Conservation (phyloP, 1,140 invertebrate genomes). For the Ditylenchus dipsaci region DNA sequence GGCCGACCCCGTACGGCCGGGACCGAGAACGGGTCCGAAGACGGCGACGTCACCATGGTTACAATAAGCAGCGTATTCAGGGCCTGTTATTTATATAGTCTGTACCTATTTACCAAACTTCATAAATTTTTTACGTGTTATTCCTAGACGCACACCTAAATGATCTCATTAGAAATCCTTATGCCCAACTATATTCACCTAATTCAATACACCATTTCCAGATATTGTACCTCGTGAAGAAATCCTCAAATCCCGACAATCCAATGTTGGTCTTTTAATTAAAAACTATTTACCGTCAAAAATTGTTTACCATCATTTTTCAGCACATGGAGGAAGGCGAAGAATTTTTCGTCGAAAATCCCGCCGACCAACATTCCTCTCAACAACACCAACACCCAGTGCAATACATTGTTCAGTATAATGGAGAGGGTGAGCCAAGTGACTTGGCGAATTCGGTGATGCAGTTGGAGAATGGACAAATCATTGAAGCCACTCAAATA, state of each 20-base stretch:
- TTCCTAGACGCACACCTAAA: too few species aligned
- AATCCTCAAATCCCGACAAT: slow-evolving; percentile 6
- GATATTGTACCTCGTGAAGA: slow-evolving; percentile 29
- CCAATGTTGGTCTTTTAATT: not conserved
- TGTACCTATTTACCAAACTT: too few species aligned
- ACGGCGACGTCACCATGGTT: too few species aligned
- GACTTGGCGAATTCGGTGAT: slow-evolving; percentile 7
- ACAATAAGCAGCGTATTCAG: too few species aligned
- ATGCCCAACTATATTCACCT: too few species aligned
- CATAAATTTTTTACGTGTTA: too few species aligned
- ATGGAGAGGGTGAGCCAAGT: slow-evolving; percentile 14
- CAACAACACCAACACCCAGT: slow-evolving; percentile 3
- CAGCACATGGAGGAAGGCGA: not conserved
- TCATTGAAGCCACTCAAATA: slow-evolving; percentile 33
- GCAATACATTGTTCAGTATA: slow-evolving; percentile 6
- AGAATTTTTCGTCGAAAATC: not conserved
- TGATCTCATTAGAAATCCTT: too few species aligned
- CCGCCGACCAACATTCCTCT: not conserved
- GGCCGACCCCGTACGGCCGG: too few species aligned
- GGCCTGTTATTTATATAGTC: too few species aligned
- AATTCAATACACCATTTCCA: not conserved
- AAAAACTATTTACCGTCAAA: too few species aligned
- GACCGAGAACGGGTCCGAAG: too few species aligned
- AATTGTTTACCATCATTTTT: not conserved
- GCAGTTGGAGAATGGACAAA: slow-evolving; percentile 24